Base-by-base conservation (phyloP, 1,140 invertebrate genomes). In the Carposina sasakii region DNA sequence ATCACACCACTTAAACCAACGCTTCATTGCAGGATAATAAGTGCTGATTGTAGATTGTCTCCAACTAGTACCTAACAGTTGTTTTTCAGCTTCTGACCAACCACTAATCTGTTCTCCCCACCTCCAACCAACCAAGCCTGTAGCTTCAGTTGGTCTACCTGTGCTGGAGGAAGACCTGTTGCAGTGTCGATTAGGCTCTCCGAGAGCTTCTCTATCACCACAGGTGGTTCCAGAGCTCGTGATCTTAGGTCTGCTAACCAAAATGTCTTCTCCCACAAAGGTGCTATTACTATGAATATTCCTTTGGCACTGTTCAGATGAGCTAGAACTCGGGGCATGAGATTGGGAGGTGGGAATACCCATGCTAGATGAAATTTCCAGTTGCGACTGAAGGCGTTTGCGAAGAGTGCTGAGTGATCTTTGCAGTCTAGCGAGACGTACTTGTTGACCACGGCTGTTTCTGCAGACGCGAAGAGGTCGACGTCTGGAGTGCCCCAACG, bases 391-490 rank as follows among this genome's bases (percentile, higher is more conserved):
- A 67, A 67, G 15, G 64, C 60, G 28, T 60, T 52, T 22, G 43
- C 48, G 36, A 60, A 67, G 13, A 48, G 26, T 12, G 63, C 64
- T 19, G 33, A 44, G 1, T 8, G 48, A 58, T 67, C 58, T 28
- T 39, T 57, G 41, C 26, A 50, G 47, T 64, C 54, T 41, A 40
- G 26, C 8, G 56, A 63, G 26, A 63, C 59, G 45, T 71, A 71
- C 1, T n/a, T 34, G 16, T 12, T 47, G 21, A 60, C 46, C 12
- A 66, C 59, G 16, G 55, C 49, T 30, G 62, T 55, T 15, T 37
- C 39, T 3, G 17, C 41, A 6, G 53, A 57, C 8, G 64, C 67
- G 41, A 71, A 71, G 2, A 67, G 48, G 39, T 71, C 67, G 12
- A 71, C 50, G 15, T 52, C 54, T 12, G 64, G 59, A 3, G 20